Evolutionary conservation across 2,113 vertebrate species (phyloP).

Genomic region (Henicopernis longicauda): DNA sequence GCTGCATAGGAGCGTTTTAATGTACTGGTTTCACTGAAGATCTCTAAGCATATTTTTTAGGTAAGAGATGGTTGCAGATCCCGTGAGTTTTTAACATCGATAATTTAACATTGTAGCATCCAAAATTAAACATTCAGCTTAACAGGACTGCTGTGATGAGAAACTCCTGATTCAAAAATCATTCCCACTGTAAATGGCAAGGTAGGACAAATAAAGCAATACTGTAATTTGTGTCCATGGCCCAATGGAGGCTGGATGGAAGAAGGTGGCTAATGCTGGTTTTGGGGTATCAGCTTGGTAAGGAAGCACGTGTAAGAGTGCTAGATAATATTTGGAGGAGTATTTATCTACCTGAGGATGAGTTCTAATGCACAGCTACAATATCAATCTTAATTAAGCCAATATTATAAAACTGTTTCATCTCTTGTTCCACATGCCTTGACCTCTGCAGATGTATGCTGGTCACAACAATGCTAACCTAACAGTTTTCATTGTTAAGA

Average conservation of each 20-base stretch:
- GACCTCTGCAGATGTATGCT: not conserved
- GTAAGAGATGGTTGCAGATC: not conserved
- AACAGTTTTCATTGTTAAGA: not conserved
- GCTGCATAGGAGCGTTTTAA: not conserved
- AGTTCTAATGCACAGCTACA: not conserved
- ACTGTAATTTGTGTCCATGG: not conserved
- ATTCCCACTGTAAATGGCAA: not conserved
- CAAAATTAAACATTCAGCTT: not conserved
- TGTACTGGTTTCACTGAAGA: not conserved
- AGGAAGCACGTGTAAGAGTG: not conserved
- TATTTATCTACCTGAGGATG: not conserved
- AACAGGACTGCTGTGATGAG: rapidly evolving
- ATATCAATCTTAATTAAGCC: not conserved
- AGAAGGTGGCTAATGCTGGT: not conserved
- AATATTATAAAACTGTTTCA: not conserved
- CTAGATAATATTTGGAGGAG: not conserved
- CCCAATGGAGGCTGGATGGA: not conserved
- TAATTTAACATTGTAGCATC: not conserved
- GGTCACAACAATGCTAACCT: not conserved
- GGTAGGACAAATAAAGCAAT: not conserved
- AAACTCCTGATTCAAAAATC: not conserved
- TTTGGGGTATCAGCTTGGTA: not conserved
- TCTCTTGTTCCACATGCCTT: not conserved
- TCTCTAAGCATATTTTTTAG: not conserved
- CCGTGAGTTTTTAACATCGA: not conserved